Evolutionary conservation across 1,140 invertebrate genomes (phyloP).

Genomic region (Spodoptera litura): DNA sequence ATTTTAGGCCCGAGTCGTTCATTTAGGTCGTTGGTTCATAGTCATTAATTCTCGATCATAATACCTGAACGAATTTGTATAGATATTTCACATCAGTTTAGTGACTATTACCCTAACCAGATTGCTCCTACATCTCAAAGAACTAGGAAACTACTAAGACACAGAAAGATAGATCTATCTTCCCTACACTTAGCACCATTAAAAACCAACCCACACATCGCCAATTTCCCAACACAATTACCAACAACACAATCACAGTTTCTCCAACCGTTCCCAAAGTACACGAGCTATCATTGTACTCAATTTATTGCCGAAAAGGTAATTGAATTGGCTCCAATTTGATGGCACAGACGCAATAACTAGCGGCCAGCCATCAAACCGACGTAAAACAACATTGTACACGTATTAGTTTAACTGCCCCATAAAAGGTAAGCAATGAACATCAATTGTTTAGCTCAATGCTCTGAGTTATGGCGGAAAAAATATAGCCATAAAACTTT

Average conservation of each 20-base stretch:
- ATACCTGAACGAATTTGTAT: too few relatives aligned
- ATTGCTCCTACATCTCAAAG: too few relatives aligned
- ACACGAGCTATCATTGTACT: background rate
- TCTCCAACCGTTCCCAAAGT: slow-evolving; percentile 3
- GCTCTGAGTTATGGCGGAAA: background rate
- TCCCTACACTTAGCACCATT: too few relatives aligned
- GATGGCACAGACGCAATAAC: background rate
- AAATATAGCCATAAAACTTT: too few relatives aligned
- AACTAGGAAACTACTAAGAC: too few relatives aligned
- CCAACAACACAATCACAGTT: background rate
- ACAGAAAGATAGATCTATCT: too few relatives aligned
- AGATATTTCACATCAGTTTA: too few relatives aligned
- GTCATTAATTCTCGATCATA: too few relatives aligned
- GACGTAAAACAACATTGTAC: slow-evolving; percentile 13
- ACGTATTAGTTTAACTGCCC: slow-evolving; percentile 22
- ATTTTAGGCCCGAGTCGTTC: too few relatives aligned
- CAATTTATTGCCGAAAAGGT: slow-evolving; percentile 29
- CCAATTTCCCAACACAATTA: background rate
- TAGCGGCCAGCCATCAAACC: background rate
- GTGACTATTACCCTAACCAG: too few relatives aligned
- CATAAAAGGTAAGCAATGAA: background rate
- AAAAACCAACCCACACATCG: background rate
- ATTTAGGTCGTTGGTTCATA: too few relatives aligned
- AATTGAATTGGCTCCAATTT: slow-evolving; percentile 31
- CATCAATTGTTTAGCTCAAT: slow-evolving; percentile 20